Conservation (phyloP, 2,888 invertebrate species). For the Drosophila fulvimacula region DNA sequence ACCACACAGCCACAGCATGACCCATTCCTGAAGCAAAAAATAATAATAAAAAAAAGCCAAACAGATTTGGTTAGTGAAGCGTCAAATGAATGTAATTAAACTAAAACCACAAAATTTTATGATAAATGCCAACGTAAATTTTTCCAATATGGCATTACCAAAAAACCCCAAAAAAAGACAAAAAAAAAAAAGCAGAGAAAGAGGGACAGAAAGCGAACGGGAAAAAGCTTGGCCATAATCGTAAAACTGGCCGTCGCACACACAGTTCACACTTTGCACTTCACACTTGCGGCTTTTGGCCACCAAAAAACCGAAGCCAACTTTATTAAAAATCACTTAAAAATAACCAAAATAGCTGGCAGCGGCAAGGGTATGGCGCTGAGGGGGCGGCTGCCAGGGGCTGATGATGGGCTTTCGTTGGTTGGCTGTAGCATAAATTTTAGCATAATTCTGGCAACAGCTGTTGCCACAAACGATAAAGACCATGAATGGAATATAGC, state of each 20-base stretch:
- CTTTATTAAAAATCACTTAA: conserved; percentile 81
- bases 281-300: conserved; percentile 43
- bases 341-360: conserved; percentile 75
- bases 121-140: conserved; percentile 48
- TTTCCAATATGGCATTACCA: conserved; percentile 9
- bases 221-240: conserved; percentile 54
- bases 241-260: conserved; percentile 44
- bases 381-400: conserved; percentile 4
- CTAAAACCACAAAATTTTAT: conserved; percentile 46
- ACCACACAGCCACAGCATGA: conserved; percentile 28
- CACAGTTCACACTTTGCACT: conserved; percentile 41
- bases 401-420: conserved; percentile 31
- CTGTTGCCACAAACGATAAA: conserved; percentile 80
- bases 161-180: too few relatives aligned
- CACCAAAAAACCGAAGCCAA: conserved; percentile 46
- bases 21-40: neutral
- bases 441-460: conserved; percentile 79
- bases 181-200: neutral
- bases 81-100: conserved; percentile 69
- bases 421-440: conserved; percentile 69
- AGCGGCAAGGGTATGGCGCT: conserved; percentile 9
- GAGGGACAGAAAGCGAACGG: neutral
- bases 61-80: conserved; percentile 34
- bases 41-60: neutral
- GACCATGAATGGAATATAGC: conserved; percentile 74